phyloP scores from a whole-genome alignment of 2,888 invertebrate genomes.

The Pherbina coryleti region DNA sequence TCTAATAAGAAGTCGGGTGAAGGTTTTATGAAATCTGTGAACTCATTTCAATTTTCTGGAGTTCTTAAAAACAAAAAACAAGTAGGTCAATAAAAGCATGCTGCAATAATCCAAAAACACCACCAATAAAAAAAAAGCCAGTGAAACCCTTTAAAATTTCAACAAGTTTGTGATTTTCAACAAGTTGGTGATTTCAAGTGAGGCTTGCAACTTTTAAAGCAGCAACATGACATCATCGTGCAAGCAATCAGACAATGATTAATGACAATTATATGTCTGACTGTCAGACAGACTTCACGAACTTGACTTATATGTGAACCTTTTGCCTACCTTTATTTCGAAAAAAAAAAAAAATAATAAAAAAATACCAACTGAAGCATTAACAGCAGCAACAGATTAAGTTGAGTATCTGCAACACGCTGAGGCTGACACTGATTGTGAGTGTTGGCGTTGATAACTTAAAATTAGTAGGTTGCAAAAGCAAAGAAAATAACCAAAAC shows the following conservation, averaged over 20 bases:
- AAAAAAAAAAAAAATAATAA: neutral
- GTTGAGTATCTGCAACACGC: neutral
- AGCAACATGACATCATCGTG: conserved; percentile 26
- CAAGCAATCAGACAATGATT: conserved; percentile 28
- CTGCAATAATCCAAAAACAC: neutral
- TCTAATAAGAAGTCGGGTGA: too few relatives aligned
- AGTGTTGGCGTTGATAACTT: conserved; percentile 22
- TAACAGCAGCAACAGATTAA: neutral
- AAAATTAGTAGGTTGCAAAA: conserved; percentile 23
- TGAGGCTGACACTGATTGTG: neutral
- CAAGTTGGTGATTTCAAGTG: neutral
- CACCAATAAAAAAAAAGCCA: neutral
- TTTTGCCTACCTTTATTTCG: neutral
- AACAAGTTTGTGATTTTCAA: neutral
- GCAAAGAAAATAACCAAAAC: neutral
- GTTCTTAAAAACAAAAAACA: neutral
- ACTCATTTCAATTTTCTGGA: too few relatives aligned
- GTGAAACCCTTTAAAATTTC: neutral
- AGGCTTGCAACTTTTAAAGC: conserved; percentile 1
- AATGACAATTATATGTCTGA: conserved; percentile 23
- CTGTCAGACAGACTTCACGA: conserved; percentile 1
- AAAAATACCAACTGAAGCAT: neutral
- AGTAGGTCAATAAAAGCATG: neutral
- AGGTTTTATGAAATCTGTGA: too few relatives aligned
- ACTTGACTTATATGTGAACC: neutral